Percentiles rank a stretch among this genome's conserved stretches.
Conservation (phyloP, 2,113 vertebrate species). For the Prunella fulvescens region DNA sequence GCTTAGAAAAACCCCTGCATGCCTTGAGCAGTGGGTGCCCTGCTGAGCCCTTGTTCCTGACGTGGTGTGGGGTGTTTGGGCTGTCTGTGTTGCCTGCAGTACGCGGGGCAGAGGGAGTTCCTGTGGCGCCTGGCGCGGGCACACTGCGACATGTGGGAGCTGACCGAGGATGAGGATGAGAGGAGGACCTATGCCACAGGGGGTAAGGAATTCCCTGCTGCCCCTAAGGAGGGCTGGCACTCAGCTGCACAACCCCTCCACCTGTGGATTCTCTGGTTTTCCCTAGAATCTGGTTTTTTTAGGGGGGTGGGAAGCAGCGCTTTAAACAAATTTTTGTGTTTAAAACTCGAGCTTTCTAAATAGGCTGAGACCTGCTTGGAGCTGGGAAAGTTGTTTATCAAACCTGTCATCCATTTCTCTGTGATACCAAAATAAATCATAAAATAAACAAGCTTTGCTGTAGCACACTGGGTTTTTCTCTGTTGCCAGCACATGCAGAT, state of each 20-base stretch:
- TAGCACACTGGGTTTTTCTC: background rate
- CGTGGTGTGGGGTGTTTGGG: background rate
- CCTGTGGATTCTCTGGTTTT: fast-evolving
- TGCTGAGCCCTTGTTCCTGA: fast-evolving
- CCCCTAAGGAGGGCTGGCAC: fast-evolving
- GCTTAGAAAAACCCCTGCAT: background rate
- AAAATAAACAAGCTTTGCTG: background rate
- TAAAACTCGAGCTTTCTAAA: background rate
- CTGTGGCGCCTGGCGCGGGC: slow-evolving; percentile 92
- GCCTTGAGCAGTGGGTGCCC: fast-evolving
- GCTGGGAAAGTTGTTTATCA: background rate
- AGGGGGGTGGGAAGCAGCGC: fast-evolving
- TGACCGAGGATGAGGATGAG: slow-evolving; percentile 71
- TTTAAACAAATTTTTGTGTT: fast-evolving
- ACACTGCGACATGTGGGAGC: slow-evolving; percentile 84
- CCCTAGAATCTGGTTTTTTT: background rate
- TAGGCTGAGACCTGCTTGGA: fast-evolving
- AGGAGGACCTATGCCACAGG: slow-evolving; percentile 75
- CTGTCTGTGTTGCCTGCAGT: slow-evolving; percentile 57
- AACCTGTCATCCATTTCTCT: background rate
- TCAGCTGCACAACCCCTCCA: fast-evolving
- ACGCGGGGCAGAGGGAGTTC: slow-evolving; percentile 79
- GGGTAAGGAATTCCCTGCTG: background rate
- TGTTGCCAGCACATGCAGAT: background rate
- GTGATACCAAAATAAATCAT: background rate